Evolutionary conservation across 2,797 vertebrate genomes (phyloP).

Genomic region (Gephyroberyx darwinii): DNA sequence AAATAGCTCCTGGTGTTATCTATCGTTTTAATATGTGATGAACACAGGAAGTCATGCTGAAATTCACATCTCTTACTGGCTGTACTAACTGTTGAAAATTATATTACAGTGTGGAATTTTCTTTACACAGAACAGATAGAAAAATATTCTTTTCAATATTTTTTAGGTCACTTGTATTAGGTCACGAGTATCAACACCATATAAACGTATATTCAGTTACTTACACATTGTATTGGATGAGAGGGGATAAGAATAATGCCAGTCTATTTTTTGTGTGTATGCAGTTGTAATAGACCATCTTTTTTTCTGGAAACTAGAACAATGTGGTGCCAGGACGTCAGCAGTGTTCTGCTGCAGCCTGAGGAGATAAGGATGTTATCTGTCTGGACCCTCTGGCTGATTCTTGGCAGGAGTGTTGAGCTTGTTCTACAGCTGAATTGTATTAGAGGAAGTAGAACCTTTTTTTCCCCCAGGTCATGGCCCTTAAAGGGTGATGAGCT

Average conservation of each 20-base stretch:
- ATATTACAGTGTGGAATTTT: neutral
- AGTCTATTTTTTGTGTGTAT: neutral
- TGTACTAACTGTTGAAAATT: neutral
- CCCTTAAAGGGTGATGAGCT: neutral
- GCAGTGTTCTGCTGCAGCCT: neutral
- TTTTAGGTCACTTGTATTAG: too few species aligned
- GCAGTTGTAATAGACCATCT: neutral
- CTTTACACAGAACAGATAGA: too few species aligned
- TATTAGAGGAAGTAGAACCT: neutral
- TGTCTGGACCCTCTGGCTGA: neutral
- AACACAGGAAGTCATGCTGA: neutral
- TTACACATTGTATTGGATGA: neutral
- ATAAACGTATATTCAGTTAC: neutral
- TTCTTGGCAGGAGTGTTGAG: neutral
- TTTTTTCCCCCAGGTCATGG: neutral
- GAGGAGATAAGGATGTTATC: neutral
- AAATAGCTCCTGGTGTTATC: neutral
- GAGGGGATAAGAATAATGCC: neutral
- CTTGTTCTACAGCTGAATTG: neutral
- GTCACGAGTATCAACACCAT: neutral
- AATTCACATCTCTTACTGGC: neutral
- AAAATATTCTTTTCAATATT: too few species aligned
- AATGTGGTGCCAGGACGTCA: neutral
- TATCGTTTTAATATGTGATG: neutral
- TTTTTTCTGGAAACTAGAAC: neutral